These are phyloP conservation scores for Nemopilema nomurai DNA, from an alignment of 30 jellyfish, hydroid and myxozoan genomes.

Conservation along the genomic window DNA sequence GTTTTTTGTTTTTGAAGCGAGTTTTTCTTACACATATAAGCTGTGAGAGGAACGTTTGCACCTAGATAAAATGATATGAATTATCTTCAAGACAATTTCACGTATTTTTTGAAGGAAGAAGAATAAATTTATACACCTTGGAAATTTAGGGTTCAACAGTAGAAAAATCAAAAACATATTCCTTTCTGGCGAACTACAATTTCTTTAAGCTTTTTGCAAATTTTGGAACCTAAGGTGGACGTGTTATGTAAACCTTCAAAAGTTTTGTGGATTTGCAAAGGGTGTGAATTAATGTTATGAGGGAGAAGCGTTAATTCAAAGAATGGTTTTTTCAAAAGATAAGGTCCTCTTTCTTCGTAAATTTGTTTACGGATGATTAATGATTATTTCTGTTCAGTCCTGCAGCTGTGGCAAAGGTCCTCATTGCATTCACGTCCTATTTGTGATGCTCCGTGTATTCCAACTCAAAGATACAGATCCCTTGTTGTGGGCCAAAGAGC, in stretches of 20 bases:
- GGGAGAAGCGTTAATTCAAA: not conserved
- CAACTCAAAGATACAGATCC: slow-evolving; percentile 94
- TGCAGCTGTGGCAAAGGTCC: slow-evolving; percentile 98
- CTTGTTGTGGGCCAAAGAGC: slow-evolving; percentile 85
- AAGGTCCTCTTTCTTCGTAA: not conserved
- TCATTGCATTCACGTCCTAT: slow-evolving; percentile 87
- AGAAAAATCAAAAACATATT: too few species aligned
- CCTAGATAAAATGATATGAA: too few species aligned
- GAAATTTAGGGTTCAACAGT: too few species aligned
- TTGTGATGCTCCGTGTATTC: slow-evolving; percentile 95
- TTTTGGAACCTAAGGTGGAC: too few species aligned
- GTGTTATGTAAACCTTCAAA: too few species aligned
- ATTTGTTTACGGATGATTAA: too few species aligned
- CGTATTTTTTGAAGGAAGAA: too few species aligned
- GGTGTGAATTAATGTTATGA: not conserved
- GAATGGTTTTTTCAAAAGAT: not conserved
- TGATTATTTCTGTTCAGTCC: slow-evolving; percentile 35
- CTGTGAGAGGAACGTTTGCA: not conserved
- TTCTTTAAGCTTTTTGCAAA: too few species aligned
- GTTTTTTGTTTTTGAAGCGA: not conserved
- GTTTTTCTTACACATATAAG: not conserved
- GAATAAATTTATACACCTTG: too few species aligned
- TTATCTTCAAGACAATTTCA: too few species aligned
- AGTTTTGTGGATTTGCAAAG: too few species aligned
- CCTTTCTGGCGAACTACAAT: too few species aligned